Evolutionary conservation across 2,888 invertebrate species (phyloP), one percentile per base, ranked within the genome.

Genomic region (Clanis bilineata): DNA sequence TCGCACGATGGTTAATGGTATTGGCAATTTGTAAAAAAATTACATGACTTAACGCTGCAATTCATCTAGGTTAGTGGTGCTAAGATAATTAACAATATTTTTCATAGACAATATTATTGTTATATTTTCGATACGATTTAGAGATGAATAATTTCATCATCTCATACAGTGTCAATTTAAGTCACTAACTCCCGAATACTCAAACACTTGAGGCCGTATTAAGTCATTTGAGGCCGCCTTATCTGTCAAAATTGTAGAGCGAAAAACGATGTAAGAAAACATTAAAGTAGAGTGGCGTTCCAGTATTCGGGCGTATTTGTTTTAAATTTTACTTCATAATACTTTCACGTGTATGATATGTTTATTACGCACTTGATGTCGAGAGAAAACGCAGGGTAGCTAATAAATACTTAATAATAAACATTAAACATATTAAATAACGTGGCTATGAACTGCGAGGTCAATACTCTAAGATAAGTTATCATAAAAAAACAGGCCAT

Each of bases 311-410:
- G n/a, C n/a, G n/a, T n/a, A 56, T 36, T 54, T 59, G 36, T 45
- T 56, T 55, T 25, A 51, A 9, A 28, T 15, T 28, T 32, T 1
- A n/a, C 45, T 25, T 15, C 10, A 12, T 12, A 28, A 47, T 47
- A 28, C 47, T 28, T 25, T 18, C 18, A 32, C 32, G 28, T 51
- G 32, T 51, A 32, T 9, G 32, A 18, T 51, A 21, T 18, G 57
- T 62, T 67, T 62, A 45, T 55, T 62, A 60, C 57, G 41, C 57
- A 58, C 54, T 39, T 36, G 62, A 59, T 62, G 62, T 65, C 61
- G 83, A 88, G 86, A 88, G 74, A 80, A 73, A 66, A 77, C 73
- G 79, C 88, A 88, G 88, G 88, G 88, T 89, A 88, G 81, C 76
- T 32, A 32, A 32, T 51, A 28, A 51, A 18, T 51, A 36, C 9